These are phyloP conservation scores for Anadara kagoshimensis DNA, from an alignment of 1,140 invertebrate species.

Conservation along the genomic window DNA sequence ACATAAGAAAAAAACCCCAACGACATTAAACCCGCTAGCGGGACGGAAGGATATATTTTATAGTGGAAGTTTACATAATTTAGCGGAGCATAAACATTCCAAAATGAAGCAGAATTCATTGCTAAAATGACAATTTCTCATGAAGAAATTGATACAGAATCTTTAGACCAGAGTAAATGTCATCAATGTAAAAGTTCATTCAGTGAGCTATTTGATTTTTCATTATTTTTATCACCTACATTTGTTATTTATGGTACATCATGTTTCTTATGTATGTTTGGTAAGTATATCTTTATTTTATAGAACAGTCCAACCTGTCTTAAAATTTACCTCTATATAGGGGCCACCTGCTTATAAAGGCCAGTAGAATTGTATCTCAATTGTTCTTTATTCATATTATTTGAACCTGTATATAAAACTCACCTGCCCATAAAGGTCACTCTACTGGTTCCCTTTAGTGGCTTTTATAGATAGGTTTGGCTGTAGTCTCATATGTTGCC, in stretches of 20 bases:
- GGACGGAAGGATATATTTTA: slow-evolving; percentile 62
- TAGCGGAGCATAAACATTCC: slow-evolving; percentile 38
- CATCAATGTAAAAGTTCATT: slow-evolving; percentile 26
- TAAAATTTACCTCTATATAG: too few species aligned
- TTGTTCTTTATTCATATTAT: too few species aligned
- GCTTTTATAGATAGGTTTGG: too few species aligned
- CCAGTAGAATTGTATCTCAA: too few species aligned
- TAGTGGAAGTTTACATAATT: slow-evolving; percentile 53
- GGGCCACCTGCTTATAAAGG: too few species aligned
- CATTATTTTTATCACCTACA: slow-evolving; percentile 88
- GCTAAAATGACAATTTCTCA: slow-evolving; percentile 17
- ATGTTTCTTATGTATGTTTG: slow-evolving; percentile 94
- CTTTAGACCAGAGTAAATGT: slow-evolving; percentile 4
- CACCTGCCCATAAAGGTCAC: too few species aligned
- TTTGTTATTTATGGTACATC: slow-evolving; percentile 91
- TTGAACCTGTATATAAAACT: too few species aligned
- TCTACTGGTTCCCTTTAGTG: too few species aligned
- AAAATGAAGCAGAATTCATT: slow-evolving; percentile 18
- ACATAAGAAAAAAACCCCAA: neutral
- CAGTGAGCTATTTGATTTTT: slow-evolving; percentile 68
- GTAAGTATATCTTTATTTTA: slow-evolving; percentile 68
- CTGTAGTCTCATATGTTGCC: too few species aligned
- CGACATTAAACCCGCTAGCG: slow-evolving; percentile 40
- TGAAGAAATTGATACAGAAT: slow-evolving; percentile 4
- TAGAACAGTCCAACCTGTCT: neutral